Conservation (phyloP, 2,113 vertebrate species). For the Pollachius pollachius region DNA sequence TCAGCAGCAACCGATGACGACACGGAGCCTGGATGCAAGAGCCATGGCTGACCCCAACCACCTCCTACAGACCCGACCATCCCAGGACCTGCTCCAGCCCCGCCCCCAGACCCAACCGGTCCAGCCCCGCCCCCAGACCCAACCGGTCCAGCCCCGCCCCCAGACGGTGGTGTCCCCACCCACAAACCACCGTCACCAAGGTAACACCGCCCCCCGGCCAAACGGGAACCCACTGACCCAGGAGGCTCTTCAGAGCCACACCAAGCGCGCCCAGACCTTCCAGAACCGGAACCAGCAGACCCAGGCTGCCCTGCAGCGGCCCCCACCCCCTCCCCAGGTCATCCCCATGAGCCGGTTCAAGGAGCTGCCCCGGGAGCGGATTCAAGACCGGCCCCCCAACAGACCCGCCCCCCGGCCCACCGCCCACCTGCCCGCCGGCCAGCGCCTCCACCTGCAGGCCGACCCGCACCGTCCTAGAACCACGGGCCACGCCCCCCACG, state of each 20-base stretch:
- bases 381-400: conserved; percentile 33
- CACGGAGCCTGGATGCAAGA: conserved; percentile 42
- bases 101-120: too few species aligned
- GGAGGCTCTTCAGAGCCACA: conserved; percentile 58
- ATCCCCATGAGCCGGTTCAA: conserved; percentile 64
- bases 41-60: conserved; percentile 67
- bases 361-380: conserved; percentile 50
- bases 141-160: too few species aligned
- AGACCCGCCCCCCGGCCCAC: conserved; percentile 39
- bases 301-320: conserved; percentile 52
- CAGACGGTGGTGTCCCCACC: too few species aligned
- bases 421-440: conserved; percentile 40
- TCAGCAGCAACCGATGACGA: conserved; percentile 38
- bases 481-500: neutral
- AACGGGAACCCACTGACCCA: conserved; percentile 57
- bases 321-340: conserved; percentile 62
- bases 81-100: conserved; percentile 19
- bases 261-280: conserved; percentile 42
- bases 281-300: conserved; percentile 62
- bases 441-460: conserved; percentile 38
- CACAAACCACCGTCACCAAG: too few species aligned
- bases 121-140: too few species aligned
- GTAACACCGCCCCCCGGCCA: neutral
- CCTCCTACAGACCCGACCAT: conserved; percentile 49
- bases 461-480: conserved; percentile 12